Evolutionary conservation across 2,113 vertebrate genomes (phyloP), one percentile per base, ranked within the genome.

Genomic region (Myrmophylax atrothorax): DNA sequence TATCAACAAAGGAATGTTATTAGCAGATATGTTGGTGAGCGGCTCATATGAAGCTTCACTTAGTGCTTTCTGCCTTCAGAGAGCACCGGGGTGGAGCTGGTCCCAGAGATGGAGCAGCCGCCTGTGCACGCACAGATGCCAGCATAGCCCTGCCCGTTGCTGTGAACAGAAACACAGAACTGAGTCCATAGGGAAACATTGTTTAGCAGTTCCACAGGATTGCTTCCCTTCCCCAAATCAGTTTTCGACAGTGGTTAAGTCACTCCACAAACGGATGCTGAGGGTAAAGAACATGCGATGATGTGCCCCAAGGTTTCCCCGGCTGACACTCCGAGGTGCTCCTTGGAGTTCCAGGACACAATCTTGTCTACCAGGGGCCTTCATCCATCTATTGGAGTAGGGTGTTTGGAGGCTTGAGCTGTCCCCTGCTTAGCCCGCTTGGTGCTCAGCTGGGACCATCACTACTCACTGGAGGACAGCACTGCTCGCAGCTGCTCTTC

Each of bases 61-160:
- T 62, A 38, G 49, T 33, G 74, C 74, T 68, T 86, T 84, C 66
- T 91, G 84, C 81, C 81, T 91, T 79, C 49, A 6, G 81, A 60
- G 47, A 93, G 81, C 76, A 28, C 25, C 0, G 2, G 47, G 84
- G 33, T 84, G 81, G 76, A 91, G 94, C 84, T 55, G 80, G n/a
- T 90, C 35, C 50, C 38, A 0, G 5, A 37, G 47, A 26, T 1
- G 19, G 70, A 73, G 6, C 73, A 64, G 40, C 37, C 1, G 3
- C 72, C 62, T 8, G 49, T 23, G 72, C 76, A 23, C 11, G 31
- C 90, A 38, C 16, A 19, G 37, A 10, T 20, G 69, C 31, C 76
- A 80, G 58, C 29, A 2, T 24, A 64, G 79, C 70, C 38, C 60
- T 82, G 49, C 52, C 73, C 7, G 0, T 19, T 24, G 40, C 23